Percentiles rank a stretch among this genome's conserved stretches.
phyloP scores from a whole-genome alignment of 2,113 vertebrate species.

The Cyprichromis sp. region DNA sequence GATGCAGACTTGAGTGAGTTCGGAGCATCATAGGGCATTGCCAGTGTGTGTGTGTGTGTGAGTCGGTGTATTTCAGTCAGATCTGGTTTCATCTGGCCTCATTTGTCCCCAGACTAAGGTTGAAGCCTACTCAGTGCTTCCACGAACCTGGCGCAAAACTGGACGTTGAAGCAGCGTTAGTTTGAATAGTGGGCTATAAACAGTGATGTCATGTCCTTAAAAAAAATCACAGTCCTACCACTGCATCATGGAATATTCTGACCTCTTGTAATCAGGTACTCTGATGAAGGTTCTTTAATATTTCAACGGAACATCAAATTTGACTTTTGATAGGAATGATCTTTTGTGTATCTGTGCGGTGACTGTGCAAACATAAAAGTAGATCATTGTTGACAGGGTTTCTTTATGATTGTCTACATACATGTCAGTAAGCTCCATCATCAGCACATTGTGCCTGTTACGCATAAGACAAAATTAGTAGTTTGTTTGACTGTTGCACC shows the following conservation, averaged over 20 bases:
- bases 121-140: conserved; percentile 28
- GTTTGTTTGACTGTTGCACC: neutral
- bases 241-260: conserved; percentile 36
- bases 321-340: neutral
- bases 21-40: neutral
- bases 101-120: conserved; percentile 2
- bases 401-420: neutral
- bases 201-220: conserved; percentile 1
- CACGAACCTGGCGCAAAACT: neutral
- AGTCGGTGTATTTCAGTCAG: neutral
- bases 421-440: neutral
- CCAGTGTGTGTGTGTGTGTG: neutral
- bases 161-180: neutral
- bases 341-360: neutral
- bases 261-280: neutral
- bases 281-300: neutral
- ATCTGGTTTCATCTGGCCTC: conserved; percentile 9
- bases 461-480: neutral
- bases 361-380: neutral
- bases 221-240: neutral
- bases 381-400: neutral
- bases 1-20: neutral
- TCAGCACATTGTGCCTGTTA: neutral
- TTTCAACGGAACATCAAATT: neutral
- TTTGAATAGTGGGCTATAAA: conserved; percentile 38